A percentile compares a stretch with the other conserved stretches of the same genome.
Evolutionary conservation across 2,888 invertebrate genomes (phyloP).

Genomic region (Acleris literana): DNA sequence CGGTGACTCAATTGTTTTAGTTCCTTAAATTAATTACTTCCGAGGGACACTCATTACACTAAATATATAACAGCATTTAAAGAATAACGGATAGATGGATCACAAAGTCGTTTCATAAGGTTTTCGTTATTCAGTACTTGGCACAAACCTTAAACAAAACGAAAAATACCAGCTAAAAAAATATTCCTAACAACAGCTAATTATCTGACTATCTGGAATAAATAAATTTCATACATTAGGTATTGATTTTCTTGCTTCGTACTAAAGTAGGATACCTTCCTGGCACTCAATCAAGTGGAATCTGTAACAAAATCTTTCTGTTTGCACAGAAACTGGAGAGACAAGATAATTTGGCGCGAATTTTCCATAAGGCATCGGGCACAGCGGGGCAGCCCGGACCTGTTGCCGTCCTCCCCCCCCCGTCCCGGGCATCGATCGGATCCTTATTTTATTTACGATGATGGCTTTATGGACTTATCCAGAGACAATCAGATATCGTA

Average conservation of each 20-base stretch:
- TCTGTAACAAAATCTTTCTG: conserved; percentile 28
- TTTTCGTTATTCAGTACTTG: too few species aligned
- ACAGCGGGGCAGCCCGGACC: conserved; percentile 16
- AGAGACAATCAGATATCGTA: conserved; percentile 1
- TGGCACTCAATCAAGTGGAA: conserved; percentile 20
- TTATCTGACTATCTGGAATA: background rate
- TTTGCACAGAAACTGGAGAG: conserved; percentile 26
- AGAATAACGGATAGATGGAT: too few species aligned
- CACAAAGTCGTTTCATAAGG: too few species aligned
- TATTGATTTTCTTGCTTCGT: conserved; percentile 4
- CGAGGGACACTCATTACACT: too few species aligned
- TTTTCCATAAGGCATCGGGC: conserved; percentile 8
- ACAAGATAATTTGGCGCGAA: conserved; percentile 21
- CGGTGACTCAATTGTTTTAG: too few species aligned
- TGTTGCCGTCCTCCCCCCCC: conserved; percentile 16
- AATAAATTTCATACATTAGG: background rate
- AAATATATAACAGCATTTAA: too few species aligned
- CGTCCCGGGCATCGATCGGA: conserved; percentile 22
- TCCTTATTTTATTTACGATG: conserved; percentile 9
- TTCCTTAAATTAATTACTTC: too few species aligned
- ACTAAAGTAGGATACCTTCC: background rate
- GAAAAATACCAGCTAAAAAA: background rate
- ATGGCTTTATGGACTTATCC: conserved; percentile 1
- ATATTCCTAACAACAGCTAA: conserved; percentile 4
- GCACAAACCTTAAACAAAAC: too few species aligned